A percentile compares a stretch with the other conserved stretches of the same genome.
Conservation (phyloP, 2,797 vertebrate genomes). For the Chrysocyon brachyurus region DNA sequence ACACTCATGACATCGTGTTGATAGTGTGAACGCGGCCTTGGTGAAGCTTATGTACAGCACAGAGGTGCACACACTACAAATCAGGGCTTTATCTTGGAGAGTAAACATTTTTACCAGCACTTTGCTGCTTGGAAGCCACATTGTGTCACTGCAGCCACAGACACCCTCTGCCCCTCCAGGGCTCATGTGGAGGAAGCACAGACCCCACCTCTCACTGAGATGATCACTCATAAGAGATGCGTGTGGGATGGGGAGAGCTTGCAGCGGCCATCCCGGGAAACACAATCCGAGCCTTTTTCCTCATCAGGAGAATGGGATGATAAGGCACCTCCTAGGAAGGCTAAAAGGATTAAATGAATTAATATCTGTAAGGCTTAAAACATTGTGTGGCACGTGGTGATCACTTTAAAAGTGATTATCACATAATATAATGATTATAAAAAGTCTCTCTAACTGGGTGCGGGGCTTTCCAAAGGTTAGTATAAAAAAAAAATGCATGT, state of each 20-base stretch:
- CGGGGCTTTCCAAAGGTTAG: background rate
- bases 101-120: background rate
- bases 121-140: background rate
- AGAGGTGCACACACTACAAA: background rate
- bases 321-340: background rate
- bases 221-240: no score
- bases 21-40: background rate
- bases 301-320: no score
- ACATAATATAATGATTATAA: background rate
- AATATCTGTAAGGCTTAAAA: background rate
- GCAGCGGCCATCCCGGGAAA: background rate
- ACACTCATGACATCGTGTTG: background rate
- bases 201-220: background rate
- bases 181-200: background rate
- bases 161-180: background rate
- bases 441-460: background rate
- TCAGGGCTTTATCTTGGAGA: background rate
- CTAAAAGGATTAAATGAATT: background rate
- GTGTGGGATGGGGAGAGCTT: accelerated
- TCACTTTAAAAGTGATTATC: background rate
- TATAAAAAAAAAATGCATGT: background rate
- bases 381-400: background rate
- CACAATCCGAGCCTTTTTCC: background rate
- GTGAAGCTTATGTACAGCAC: accelerated
- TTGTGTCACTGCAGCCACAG: background rate